Conservation (phyloP, 2,797 vertebrate species). For the Liparis tanakae region DNA sequence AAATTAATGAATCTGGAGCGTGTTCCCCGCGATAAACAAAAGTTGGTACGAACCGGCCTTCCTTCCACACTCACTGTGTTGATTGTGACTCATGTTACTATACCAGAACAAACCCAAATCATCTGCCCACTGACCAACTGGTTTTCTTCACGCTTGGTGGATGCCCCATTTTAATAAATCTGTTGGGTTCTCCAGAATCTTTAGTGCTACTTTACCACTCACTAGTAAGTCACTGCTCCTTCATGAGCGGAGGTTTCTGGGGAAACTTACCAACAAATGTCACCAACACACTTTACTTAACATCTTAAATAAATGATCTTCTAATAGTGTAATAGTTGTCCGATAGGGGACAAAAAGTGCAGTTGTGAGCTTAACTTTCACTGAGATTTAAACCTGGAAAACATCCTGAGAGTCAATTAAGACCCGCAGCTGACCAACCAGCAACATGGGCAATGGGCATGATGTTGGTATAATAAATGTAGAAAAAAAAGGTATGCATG, state of each 20-base stretch:
- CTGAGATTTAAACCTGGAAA: not conserved
- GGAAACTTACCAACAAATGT: not conserved
- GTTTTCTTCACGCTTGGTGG: conserved; percentile 12
- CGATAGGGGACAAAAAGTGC: not conserved
- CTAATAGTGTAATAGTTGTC: not conserved
- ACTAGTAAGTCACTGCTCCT: not conserved
- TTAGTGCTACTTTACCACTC: not conserved
- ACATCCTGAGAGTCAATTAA: not conserved
- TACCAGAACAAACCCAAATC: conserved; percentile 23
- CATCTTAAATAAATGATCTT: not conserved
- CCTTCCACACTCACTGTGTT: conserved; percentile 9
- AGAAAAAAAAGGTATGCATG: not conserved
- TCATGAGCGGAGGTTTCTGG: not conserved
- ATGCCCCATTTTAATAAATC: not conserved
- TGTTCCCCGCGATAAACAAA: conserved; percentile 1
- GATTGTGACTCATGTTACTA: conserved; percentile 11
- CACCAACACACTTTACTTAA: too few species aligned
- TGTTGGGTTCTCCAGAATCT: not conserved
- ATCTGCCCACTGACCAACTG: conserved; percentile 41
- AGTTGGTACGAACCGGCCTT: not conserved
- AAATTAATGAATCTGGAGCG: not conserved
- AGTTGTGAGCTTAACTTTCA: not conserved
- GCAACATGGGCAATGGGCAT: not conserved
- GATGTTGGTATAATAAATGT: not conserved
- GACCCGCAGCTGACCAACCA: not conserved